These are phyloP conservation scores for Prorops nasuta DNA, from an alignment of 1,140 invertebrate genomes.

Conservation along the genomic window DNA sequence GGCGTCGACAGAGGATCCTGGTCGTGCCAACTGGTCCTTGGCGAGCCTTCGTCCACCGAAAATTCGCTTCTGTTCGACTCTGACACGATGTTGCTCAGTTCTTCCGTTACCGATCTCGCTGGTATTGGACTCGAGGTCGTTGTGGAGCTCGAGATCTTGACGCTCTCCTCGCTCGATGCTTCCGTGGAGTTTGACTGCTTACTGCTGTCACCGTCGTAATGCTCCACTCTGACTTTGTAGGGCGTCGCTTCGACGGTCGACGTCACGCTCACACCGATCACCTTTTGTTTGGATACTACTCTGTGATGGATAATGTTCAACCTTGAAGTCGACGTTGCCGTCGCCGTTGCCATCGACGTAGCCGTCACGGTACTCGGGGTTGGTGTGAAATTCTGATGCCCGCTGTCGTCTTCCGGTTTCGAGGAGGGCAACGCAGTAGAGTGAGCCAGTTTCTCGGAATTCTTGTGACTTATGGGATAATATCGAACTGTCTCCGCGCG, in stretches of 20 bases:
- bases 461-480: conserved; percentile 47
- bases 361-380: not conserved
- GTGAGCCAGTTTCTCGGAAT: conserved; percentile 31
- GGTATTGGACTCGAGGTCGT: conserved; percentile 17
- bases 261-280: conserved; percentile 52
- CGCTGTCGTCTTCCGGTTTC: conserved; percentile 27
- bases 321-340: not conserved
- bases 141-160: conserved; percentile 8
- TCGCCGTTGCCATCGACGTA: conserved; percentile 5
- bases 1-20: conserved; percentile 14
- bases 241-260: conserved; percentile 52
- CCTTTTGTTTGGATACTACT: conserved; percentile 36
- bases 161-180: not conserved
- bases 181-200: not conserved
- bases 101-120: conserved; percentile 50
- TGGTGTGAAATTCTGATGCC: conserved; percentile 1
- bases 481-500: conserved; percentile 31
- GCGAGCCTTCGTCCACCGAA: conserved; percentile 56
- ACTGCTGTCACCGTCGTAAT: conserved; percentile 32
- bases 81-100: conserved; percentile 55
- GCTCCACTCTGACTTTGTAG: conserved; percentile 50
- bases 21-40: conserved; percentile 48
- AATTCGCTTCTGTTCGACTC: conserved; percentile 59
- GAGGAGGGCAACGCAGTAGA: conserved; percentile 28
- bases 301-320: conserved; percentile 3